Base-by-base conservation (phyloP, 2,888 invertebrate species). In the Adelognathus sp. region DNA sequence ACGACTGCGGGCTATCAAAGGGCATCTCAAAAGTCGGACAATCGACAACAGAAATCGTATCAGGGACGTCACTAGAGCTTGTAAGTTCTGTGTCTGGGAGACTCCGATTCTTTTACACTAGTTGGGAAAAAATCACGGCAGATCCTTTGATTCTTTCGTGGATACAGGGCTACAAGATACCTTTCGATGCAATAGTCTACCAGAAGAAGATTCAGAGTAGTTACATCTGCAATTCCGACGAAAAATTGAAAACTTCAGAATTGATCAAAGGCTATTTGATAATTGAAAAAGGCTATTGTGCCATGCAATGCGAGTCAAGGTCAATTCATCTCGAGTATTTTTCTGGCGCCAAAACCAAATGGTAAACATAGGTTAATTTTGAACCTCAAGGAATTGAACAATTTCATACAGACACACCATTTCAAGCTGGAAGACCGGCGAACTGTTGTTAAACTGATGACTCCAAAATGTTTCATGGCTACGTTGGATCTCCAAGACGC, bases 81-180 rank as follows among this genome's bases (percentile, higher is more conserved):
- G 29, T 54, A 54, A 54, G 60, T 74, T 18, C 14, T 36, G 54
- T 78, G 83, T 33, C 71, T 7, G 67, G 71, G 18, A 11, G 66
- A 31, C 21, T 58, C 0, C 3, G 7, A 29, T 24, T 4, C 5
- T 74, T 74, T 58, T n/a, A 39, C 4, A 36, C 0, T 9, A 29
- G 21, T 11, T 74, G 66, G 66, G 24, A 18, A 14, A 39, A 41
- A 16, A 56, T 74, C 14, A 64, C 61, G 2, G 18, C 44, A 18
- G 58, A 74, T 58, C 41, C 56, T 29, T 9, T 54, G 29, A 58
- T 70, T 29, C 9, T 61, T 7, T 41, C 24, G 16, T 58, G 70
- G 58, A 70, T n/a, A 5, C 24, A 31, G 36, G 72, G 54, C 1
- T 72, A 64, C 29, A 54, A 50, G n/a, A 72, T 63, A n/a, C 63